phyloP scores from a whole-genome alignment of 2,888 invertebrate genomes.

The Falcaria lacertinaria region DNA sequence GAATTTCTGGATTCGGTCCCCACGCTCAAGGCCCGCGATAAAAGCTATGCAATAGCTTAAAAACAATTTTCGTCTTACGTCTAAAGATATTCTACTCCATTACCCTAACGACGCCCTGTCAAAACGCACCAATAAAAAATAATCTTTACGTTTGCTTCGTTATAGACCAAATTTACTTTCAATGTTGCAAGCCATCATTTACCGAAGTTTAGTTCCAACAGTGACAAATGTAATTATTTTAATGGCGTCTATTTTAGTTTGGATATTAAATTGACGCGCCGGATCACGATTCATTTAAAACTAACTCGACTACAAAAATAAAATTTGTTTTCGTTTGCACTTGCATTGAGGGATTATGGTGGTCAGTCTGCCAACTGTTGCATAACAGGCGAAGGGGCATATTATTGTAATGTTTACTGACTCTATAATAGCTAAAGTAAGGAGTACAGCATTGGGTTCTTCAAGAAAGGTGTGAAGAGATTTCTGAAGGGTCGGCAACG shows the following conservation, averaged over 20 bases:
- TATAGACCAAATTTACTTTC: neutral
- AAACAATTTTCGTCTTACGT: neutral
- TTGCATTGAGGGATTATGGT: neutral
- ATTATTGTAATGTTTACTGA: no score
- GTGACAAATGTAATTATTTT: slow-evolving; percentile 20
- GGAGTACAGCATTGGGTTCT: no score
- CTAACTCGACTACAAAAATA: slow-evolving; percentile 4
- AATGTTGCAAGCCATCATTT: neutral
- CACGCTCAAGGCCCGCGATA: no score
- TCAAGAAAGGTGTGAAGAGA: no score
- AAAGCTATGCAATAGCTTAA: neutral
- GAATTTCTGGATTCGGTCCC: no score
- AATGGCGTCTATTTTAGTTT: slow-evolving; percentile 23
- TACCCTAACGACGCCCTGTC: neutral
- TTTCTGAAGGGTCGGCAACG: no score
- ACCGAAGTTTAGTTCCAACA: neutral
- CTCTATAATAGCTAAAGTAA: no score
- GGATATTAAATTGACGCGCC: slow-evolving; percentile 19
- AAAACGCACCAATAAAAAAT: neutral
- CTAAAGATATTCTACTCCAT: neutral
- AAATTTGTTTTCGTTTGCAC: neutral
- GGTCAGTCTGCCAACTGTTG: neutral
- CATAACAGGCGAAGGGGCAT: neutral
- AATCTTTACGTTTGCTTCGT: neutral
- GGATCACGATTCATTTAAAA: slow-evolving; percentile 1